Base-by-base conservation (phyloP, 2,888 invertebrate genomes). In the Caenorhabditis sinica region DNA sequence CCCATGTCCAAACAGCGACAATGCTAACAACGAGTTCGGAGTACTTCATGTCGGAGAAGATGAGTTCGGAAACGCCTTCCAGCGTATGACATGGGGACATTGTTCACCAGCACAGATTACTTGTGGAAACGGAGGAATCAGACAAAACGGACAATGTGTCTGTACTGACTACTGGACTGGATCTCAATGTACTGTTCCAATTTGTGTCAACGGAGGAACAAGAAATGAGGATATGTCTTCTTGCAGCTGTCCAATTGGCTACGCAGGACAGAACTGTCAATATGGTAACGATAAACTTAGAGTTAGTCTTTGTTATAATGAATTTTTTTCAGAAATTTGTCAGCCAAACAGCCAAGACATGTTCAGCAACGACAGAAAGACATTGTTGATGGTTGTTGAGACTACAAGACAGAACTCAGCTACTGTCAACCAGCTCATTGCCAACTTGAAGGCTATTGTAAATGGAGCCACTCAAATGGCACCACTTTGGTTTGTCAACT, bases 151-250 rank as follows among this genome's bases (percentile, higher is more conserved):
- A 49, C 61, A 60, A 9, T 90, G 90, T 71, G 61, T 89, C 9
- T 90, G 90, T 49, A 81, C 83, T 30, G 89, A 90, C 17, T 89
- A 89, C 85, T 90, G 87, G 87, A 86, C 86, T 9, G 90, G 89
- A 68, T 80, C 63, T 25, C 75, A 40, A 20, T 88, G 88, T 73
- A 83, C 87, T 5, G 74, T 87, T 17, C 88, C 88, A 72, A 76
- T 87, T 53, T 90, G 90, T 71, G 87, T 87, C 2, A 90, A 90
- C 61, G 89, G 89, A 20, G 90, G 90, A 74, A 89, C 86, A 1
- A 80, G 82, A 53, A 85, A 83, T 23, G 13, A 72, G 11, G 82
- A 86, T 71, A 69, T 83, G 28, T 25, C 40, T 1, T 23, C 68
- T 11, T 90, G 90, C 71, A 51, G 71, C n/a, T 90, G 90, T 68